Evolutionary conservation across 2,797 vertebrate genomes (phyloP).

Genomic region (Sebastes kiyomatsui): DNA sequence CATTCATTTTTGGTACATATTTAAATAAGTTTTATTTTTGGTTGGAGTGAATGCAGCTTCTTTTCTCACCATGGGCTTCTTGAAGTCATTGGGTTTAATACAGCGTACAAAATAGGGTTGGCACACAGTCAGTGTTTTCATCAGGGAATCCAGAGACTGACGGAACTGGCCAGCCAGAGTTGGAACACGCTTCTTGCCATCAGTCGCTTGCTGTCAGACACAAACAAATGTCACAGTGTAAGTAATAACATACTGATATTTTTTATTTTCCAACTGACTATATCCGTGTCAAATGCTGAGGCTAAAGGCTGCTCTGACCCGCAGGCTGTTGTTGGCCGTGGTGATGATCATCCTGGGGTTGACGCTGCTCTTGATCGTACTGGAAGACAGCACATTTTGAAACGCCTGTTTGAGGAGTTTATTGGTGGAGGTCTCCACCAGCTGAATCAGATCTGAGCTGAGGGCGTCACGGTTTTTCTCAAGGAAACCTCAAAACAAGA

Average conservation of each 20-base stretch:
- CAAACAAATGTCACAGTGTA: constrained; percentile 3
- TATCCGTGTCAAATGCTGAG: neutral
- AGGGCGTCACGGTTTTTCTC: constrained; percentile 95
- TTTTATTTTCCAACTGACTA: neutral
- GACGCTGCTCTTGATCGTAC: constrained; percentile 25
- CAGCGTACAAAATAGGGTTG: constrained; percentile 97
- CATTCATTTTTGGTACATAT: neutral
- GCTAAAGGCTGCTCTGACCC: constrained; percentile 57
- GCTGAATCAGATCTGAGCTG: constrained; percentile 87
- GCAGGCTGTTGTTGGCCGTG: constrained; percentile 65
- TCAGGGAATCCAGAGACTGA: constrained; percentile 94
- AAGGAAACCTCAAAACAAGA: constrained; percentile 87
- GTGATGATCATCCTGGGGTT: constrained; percentile 74
- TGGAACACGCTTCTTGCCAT: constrained; percentile 82
- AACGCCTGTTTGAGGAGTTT: constrained; percentile 90
- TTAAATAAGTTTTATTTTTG: neutral
- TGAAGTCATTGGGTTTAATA: constrained; percentile 96
- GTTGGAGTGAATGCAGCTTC: neutral
- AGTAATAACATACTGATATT: neutral
- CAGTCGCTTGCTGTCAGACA: constrained; percentile 77
- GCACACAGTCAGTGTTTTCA: constrained; percentile 91
- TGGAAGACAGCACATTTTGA: constrained; percentile 63
- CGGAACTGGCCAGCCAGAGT: constrained; percentile 94
- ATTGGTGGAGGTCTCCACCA: constrained; percentile 89
- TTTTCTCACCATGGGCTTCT: constrained; percentile 91